A percentile compares a stretch with the other conserved stretches of the same genome.
These are phyloP conservation scores for Meles meles DNA, from an alignment of 2,113 vertebrate genomes.

Conservation along the genomic window DNA sequence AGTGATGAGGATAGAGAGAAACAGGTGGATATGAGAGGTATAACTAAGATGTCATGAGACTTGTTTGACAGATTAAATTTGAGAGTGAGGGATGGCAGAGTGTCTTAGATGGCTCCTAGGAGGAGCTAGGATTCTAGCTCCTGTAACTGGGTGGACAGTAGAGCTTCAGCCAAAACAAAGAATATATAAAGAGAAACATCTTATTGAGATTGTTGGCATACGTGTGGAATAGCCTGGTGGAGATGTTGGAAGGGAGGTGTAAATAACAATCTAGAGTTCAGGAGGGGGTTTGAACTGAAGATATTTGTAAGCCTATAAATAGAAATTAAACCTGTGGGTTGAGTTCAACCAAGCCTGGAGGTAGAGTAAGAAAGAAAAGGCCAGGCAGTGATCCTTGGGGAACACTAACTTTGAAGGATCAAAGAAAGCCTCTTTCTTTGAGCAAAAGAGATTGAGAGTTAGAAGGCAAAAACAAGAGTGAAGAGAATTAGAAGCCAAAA, in stretches of 20 bases:
- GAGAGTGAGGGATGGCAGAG: background rate
- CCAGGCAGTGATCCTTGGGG: background rate
- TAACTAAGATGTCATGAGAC: background rate
- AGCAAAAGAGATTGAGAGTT: background rate
- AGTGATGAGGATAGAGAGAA: background rate
- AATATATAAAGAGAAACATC: background rate
- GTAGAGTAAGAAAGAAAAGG: background rate
- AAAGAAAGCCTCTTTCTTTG: too few species aligned
- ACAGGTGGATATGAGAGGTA: background rate
- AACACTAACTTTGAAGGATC: background rate
- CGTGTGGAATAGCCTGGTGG: background rate
- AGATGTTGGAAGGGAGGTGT: background rate
- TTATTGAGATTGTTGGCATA: background rate
- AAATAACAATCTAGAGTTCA: background rate
- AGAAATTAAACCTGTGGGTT: constrained; percentile 4
- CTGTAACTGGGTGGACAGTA: background rate
- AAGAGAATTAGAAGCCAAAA: background rate
- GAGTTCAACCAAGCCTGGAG: background rate
- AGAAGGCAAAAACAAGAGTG: background rate
- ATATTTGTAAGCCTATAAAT: background rate
- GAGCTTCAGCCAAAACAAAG: background rate
- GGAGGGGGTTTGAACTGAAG: background rate
- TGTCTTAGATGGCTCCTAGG: background rate
- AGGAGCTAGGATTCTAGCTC: background rate
- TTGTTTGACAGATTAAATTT: background rate